Base-by-base conservation (phyloP, 1,140 invertebrate species). In the Epicauta chinensis region DNA sequence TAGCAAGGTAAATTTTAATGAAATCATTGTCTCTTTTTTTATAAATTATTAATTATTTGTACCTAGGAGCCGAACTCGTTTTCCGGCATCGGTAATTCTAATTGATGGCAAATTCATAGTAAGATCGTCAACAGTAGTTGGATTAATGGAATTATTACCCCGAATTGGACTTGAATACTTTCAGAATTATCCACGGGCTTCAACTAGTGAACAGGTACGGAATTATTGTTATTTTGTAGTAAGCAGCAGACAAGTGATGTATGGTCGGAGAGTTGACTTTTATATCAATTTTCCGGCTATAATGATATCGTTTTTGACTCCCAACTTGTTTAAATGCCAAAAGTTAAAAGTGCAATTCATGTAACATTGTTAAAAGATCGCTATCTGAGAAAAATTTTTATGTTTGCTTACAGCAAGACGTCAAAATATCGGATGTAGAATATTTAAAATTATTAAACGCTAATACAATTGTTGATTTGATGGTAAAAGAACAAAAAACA, bases 401-500 rank as follows among this genome's bases (percentile, higher is more conserved):
- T n/a, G n/a, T n/a, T n/a, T n/a, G n/a, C n/a, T n/a, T n/a, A n/a
- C n/a, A n/a, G n/a, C n/a, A n/a, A n/a, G n/a, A n/a, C n/a, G n/a
- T n/a, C n/a, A 2, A 23, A 23, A 2, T 23, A 23, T 23, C 23
- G 4, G 88, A 92, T 63, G 89, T 89, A 35, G 79, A 81, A 41
- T 68, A 91, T 29, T 68, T 91, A 2, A 86, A 87, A 67, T 73
- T 76, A 2, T 76, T 89, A 16, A 82, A 83, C 59, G 83, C 91
- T 16, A 78, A 77, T 46, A 84, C 82, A 35, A 92, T 92, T 51
- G 81, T 87, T 55, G 88, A 92, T 69, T 79, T 92, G 31, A 92
- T 92, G 89, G 87, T 92, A 2, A 88, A 92, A 69, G 89, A 89
- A 66, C 89, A 89, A 59, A 91, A 91, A 76, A 83, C 88, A 10